phyloP scores from a whole-genome alignment of 2,888 invertebrate species.

The Metacarcinus magister region DNA sequence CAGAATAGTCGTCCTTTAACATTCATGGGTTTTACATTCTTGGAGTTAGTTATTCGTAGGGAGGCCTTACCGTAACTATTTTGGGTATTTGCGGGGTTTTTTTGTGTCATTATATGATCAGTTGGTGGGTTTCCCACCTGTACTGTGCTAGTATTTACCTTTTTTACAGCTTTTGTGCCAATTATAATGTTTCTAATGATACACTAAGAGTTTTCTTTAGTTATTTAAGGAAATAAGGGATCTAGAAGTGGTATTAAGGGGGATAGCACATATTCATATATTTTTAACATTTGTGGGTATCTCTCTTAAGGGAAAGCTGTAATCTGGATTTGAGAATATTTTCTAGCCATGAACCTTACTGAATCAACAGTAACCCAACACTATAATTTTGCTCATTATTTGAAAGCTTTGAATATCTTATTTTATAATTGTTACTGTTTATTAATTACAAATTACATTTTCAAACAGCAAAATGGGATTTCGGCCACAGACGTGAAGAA shows the following conservation, averaged over 20 bases:
- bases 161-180: too few relatives aligned
- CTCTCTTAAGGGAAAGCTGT: neutral
- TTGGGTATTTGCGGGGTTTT: too few relatives aligned
- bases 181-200: too few relatives aligned
- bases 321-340: neutral
- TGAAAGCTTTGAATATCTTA: neutral
- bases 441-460: neutral
- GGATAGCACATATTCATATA: too few relatives aligned
- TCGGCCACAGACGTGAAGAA: slow-evolving; percentile 96
- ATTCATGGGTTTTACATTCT: neutral
- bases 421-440: neutral
- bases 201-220: too few relatives aligned
- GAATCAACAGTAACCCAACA: neutral
- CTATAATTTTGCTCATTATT: neutral
- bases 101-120: too few relatives aligned
- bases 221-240: too few relatives aligned
- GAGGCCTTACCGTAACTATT: too few relatives aligned
- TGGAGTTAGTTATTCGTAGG: too few relatives aligned
- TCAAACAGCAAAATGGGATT: slow-evolving; percentile 93
- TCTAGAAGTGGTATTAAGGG: too few relatives aligned
- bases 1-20: neutral
- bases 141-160: too few relatives aligned
- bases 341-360: neutral
- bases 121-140: too few relatives aligned
- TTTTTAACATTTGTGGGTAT: neutral